A percentile compares a stretch with the other conserved stretches of the same genome.
Evolutionary conservation across 2,888 invertebrate genomes (phyloP).

Genomic region (Buathra laborator): DNA sequence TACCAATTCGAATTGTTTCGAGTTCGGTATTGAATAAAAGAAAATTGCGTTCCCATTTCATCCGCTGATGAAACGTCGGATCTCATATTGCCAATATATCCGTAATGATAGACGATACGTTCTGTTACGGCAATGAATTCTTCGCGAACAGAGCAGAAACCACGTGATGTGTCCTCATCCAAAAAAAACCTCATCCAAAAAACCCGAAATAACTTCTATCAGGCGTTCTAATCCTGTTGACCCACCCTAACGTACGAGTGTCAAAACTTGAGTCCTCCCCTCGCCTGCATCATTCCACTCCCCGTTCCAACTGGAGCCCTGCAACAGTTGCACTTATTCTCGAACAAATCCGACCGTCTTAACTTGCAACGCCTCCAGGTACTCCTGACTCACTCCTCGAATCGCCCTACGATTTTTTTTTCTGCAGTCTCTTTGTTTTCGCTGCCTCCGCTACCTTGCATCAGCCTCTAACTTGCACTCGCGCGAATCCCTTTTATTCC

Average conservation of each 20-base stretch:
- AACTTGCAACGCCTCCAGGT: conserved; percentile 16
- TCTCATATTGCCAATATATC: not conserved
- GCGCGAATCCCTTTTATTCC: conserved; percentile 27
- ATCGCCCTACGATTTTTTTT: conserved; percentile 33
- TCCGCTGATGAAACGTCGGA: not conserved
- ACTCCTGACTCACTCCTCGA: conserved; percentile 13
- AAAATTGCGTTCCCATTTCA: not conserved
- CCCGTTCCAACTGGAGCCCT: not conserved
- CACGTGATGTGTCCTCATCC: not conserved
- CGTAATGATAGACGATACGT: not conserved
- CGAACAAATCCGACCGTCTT: not conserved
- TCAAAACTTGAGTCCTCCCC: conserved; percentile 34
- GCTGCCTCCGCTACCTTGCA: conserved; percentile 13
- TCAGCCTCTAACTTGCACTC: conserved; percentile 10
- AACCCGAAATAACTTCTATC: conserved; percentile 27
- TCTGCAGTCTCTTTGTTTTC: conserved; percentile 33
- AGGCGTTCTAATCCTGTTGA: conserved; percentile 49
- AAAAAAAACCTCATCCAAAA: conserved; percentile 53
- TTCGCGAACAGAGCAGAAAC: not conserved
- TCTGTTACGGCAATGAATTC: not conserved
- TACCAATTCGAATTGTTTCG: not conserved
- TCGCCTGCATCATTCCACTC: not conserved
- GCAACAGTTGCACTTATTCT: conserved; percentile 34
- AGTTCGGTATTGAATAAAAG: no score
- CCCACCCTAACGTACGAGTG: conserved; percentile 40